A percentile compares a stretch with the other conserved stretches of the same genome.
Evolutionary conservation across 2,113 vertebrate genomes (phyloP).

Genomic region (Ictalurus punctatus): DNA sequence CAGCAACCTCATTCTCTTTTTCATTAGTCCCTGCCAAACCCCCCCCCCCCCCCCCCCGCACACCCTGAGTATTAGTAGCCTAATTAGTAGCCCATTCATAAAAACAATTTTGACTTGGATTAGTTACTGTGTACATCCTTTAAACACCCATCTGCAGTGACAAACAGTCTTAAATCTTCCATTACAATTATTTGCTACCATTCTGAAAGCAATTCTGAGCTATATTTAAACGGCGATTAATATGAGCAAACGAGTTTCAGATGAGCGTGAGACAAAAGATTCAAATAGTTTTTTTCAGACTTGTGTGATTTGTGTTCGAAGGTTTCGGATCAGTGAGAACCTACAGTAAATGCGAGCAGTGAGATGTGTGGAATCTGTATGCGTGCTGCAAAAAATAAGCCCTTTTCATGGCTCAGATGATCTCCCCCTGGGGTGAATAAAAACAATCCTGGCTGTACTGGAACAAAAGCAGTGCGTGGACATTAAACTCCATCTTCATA

Average conservation of each 20-base stretch:
- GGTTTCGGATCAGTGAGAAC: background rate
- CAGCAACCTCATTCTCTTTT: background rate
- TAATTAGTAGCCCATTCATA: background rate
- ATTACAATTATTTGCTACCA: background rate
- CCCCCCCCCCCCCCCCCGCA: background rate
- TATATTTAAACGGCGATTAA: background rate
- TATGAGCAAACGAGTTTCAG: background rate
- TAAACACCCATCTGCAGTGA: background rate
- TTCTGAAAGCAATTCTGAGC: slow-evolving; percentile 2
- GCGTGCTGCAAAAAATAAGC: slow-evolving; percentile 22
- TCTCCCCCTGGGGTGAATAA: slow-evolving; percentile 27
- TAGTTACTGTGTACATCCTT: background rate
- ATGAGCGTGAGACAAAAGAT: background rate
- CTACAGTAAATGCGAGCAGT: background rate
- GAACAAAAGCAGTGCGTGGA: slow-evolving; percentile 32
- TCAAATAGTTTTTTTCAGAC: background rate
- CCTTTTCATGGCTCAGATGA: slow-evolving; percentile 27
- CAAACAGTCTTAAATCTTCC: background rate
- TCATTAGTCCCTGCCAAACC: background rate
- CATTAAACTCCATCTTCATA: slow-evolving; percentile 42
- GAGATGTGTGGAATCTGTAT: background rate
- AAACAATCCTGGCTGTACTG: slow-evolving; percentile 31
- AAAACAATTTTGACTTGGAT: background rate
- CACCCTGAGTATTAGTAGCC: background rate
- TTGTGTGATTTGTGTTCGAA: background rate